Base-by-base conservation (phyloP, 2,888 invertebrate genomes). In the Caradrina clavipalpis region DNA sequence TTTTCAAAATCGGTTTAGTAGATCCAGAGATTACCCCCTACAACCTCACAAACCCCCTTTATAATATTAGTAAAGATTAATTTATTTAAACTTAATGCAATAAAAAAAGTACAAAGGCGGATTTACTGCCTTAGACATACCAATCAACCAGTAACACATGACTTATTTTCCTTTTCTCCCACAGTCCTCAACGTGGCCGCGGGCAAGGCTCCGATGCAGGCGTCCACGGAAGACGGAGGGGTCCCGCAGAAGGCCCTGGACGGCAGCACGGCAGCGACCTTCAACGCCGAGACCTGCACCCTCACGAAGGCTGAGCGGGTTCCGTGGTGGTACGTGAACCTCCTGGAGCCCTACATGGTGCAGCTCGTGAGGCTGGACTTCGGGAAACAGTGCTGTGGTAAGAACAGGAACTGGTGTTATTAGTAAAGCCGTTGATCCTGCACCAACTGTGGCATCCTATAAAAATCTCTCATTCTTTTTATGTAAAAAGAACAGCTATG, bases 321-420 rank as follows among this genome's bases (percentile, higher is more conserved):
- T 39, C 98, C 99, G 2, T 99, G 99, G 99, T 99, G 99, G 98
- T 99, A 99, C 94, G 99, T 99, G 85, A 99, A 99, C 93, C 97
- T 99, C 0, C 96, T 99, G 75, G 99, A 99, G 90, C 99, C 99
- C 0, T 99, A 99, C 92, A 99, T 99, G 98, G 98, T 99, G 73
- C 99, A 99, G 91, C 96, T 99, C 71, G 99, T 99, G 35, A 96
- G 99, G 55, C 95, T 99, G 71, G 99, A 99, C 96, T 99, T 99
- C 88, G 99, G 99, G 74, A 98, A 98, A 91, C 97, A 98, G 26
- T 98, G 98, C 88, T 99, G 99, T 91, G 98, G 98, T 98, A 94
- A 98, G 98, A 78, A 26, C 10, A 94, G 98, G 98, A 78, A 26
- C 17, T 54, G 17, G 26, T 54, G 10, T 54, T 39, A 39, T 39